Conservation (phyloP, 2,113 vertebrate genomes). For the Hystrix brachyura region DNA sequence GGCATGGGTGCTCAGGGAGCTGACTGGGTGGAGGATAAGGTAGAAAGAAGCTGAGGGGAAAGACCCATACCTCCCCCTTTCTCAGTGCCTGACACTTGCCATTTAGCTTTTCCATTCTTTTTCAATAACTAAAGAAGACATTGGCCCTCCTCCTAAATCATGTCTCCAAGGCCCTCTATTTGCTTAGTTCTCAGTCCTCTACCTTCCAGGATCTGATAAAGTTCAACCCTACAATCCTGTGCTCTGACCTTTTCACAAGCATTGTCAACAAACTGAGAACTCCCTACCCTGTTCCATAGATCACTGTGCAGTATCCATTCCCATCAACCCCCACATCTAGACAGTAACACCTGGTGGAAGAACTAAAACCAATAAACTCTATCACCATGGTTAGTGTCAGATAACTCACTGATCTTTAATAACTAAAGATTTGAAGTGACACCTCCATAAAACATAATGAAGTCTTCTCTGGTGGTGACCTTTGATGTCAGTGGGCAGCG, state of each 20-base stretch:
- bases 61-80: accelerated
- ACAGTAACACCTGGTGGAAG: neutral
- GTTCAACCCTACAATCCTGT: neutral
- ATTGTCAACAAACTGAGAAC: neutral
- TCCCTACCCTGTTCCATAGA: neutral
- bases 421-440: neutral
- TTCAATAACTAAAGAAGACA: neutral
- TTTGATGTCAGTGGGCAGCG: neutral
- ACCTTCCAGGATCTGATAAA: neutral
- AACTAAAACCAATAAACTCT: no score
- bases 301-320: no score
- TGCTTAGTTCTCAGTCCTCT: neutral
- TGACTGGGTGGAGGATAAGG: no score
- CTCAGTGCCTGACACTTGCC: no score
- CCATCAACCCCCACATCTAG: neutral
- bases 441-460: neutral
- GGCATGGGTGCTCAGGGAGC: neutral
- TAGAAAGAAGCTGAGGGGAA: accelerated
- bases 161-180: no score
- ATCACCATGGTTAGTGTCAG: neutral
- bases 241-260: neutral
- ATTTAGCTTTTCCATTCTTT: neutral
- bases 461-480: neutral
- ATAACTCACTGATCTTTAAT: neutral
- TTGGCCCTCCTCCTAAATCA: accelerated